Evolutionary conservation across 23 tunicate species (phyloP).

Genomic region (Ascidia mentula): DNA sequence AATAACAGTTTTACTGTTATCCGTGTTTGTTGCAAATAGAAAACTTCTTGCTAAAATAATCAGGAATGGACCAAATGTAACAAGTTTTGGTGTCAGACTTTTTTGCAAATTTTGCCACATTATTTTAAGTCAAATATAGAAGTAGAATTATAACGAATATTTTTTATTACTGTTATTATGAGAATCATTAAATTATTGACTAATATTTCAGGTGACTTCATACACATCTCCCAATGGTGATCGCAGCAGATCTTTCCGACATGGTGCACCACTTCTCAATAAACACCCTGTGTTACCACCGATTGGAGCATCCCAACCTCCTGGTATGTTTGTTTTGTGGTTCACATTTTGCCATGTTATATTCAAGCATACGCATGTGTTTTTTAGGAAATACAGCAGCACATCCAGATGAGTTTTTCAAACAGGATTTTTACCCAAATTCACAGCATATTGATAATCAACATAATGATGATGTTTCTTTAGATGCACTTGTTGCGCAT

Average conservation of each 20-base stretch:
- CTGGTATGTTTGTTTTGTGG: slow-evolving; percentile 28
- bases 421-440: not conserved
- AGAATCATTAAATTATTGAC: too few relatives aligned
- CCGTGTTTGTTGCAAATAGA: too few relatives aligned
- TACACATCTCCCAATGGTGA: slow-evolving; percentile 84
- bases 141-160: too few relatives aligned
- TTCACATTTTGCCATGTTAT: not conserved
- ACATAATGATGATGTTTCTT: not conserved
- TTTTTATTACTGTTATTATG: too few relatives aligned
- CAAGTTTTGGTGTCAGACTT: too few relatives aligned
- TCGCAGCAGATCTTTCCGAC: slow-evolving; percentile 66
- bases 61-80: too few relatives aligned
- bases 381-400: not conserved
- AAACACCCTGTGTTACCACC: slow-evolving; percentile 57
- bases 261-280: slow-evolving; percentile 59
- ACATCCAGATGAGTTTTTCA: slow-evolving; percentile 2
- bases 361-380: not conserved
- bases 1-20: too few relatives aligned
- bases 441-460: not conserved
- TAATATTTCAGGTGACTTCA: slow-evolving; percentile 43
- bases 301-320: slow-evolving; percentile 53
- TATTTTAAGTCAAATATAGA: too few relatives aligned
- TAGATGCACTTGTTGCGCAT: slow-evolving; percentile 14
- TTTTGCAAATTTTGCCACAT: too few relatives aligned
- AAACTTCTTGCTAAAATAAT: too few relatives aligned